These are phyloP conservation scores for Ariopsis seemanni DNA, from an alignment of 2,113 vertebrate species.

Conservation along the genomic window DNA sequence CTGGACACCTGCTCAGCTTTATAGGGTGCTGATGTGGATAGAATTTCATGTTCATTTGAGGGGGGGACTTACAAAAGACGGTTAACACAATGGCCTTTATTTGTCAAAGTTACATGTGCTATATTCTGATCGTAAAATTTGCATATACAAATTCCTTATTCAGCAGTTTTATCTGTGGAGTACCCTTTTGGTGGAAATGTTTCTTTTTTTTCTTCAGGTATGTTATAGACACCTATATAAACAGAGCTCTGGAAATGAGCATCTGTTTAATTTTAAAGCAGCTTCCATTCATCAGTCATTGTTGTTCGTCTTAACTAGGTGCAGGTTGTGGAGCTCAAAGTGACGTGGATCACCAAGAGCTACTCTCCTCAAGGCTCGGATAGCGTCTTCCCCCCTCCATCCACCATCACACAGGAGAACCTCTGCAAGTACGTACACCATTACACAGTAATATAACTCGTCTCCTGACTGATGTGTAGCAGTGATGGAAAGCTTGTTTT, in stretches of 20 bases:
- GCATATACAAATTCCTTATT: background rate
- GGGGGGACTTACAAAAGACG: background rate
- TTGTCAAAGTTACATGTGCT: background rate
- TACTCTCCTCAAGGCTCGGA: constrained; percentile 94
- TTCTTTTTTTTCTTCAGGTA: background rate
- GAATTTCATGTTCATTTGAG: background rate
- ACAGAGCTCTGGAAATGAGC: background rate
- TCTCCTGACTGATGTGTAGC: background rate
- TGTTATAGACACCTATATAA: background rate
- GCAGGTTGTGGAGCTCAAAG: constrained; percentile 92
- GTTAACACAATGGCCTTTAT: background rate
- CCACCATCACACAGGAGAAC: constrained; percentile 90
- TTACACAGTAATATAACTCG: background rate
- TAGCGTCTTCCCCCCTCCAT: constrained; percentile 91
- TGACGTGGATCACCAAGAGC: constrained; percentile 99
- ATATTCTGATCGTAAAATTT: background rate
- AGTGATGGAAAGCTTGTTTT: background rate
- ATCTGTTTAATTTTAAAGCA: background rate
- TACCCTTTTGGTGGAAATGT: background rate
- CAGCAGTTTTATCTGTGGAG: background rate
- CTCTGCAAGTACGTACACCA: constrained; percentile 79
- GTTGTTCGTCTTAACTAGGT: constrained; percentile 73
- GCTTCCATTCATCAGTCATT: background rate
- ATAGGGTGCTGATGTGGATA: background rate
- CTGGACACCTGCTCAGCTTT: background rate